Evolutionary conservation across 1,140 invertebrate species (phyloP).

Genomic region (Macrobrachium rosenbergii): DNA sequence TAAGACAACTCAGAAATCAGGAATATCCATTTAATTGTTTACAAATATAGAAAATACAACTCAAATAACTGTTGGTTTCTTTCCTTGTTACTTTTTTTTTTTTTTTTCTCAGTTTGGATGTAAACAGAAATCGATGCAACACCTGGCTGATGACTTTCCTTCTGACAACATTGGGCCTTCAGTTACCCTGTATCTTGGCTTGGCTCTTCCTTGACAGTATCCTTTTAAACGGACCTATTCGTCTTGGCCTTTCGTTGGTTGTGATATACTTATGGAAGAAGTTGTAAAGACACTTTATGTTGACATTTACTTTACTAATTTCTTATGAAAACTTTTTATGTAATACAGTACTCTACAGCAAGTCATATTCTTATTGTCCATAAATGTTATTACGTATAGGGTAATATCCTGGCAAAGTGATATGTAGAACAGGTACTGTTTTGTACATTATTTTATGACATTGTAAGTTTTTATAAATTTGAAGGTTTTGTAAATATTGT

Average conservation of each 20-base stretch:
- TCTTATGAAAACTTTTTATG: too few relatives aligned
- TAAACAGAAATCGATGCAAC: constrained; percentile 24
- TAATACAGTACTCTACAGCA: too few relatives aligned
- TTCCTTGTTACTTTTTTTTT: background rate
- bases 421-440: too few relatives aligned
- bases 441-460: too few relatives aligned
- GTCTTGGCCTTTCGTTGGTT: constrained; percentile 30
- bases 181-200: constrained; percentile 31
- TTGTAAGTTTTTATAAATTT: too few relatives aligned
- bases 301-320: too few relatives aligned
- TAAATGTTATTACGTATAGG: too few relatives aligned
- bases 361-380: too few relatives aligned
- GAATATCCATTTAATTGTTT: too few relatives aligned
- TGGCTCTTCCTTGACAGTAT: constrained; percentile 49
- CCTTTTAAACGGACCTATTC: constrained; percentile 48
- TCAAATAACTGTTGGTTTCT: too few relatives aligned
- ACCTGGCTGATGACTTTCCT: constrained; percentile 17
- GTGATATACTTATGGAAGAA: constrained; percentile 35
- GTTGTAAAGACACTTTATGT: background rate
- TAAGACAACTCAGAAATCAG: background rate
- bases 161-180: background rate
- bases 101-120: constrained; percentile 30
- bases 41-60: background rate
- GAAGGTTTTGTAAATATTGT: too few relatives aligned
- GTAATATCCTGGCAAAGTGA: too few relatives aligned